Evolutionary conservation across 2,888 invertebrate species (phyloP).

Genomic region (Eledona agricola): DNA sequence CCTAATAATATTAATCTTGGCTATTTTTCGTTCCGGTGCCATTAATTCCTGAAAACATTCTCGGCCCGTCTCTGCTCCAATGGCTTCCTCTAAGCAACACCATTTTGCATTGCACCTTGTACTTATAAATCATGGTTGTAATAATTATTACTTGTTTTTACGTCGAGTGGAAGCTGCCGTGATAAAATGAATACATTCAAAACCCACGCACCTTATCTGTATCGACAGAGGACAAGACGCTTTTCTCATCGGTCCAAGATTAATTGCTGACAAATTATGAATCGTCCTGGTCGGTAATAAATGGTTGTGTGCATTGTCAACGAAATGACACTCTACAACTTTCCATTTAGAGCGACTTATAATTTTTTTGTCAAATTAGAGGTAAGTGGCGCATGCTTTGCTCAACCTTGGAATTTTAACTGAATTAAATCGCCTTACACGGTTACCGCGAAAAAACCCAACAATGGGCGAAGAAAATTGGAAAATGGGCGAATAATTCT

Average conservation of each 20-base stretch:
- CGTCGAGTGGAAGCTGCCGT: slow-evolving; percentile 3
- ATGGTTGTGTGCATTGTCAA: slow-evolving; percentile 2
- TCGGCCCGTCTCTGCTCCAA: background rate
- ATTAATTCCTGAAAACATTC: too few relatives aligned
- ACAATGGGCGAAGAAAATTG: too few relatives aligned
- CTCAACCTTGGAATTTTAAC: too few relatives aligned
- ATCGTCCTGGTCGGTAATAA: slow-evolving; percentile 5
- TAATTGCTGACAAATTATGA: slow-evolving; percentile 16
- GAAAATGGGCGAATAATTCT: too few relatives aligned
- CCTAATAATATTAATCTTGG: background rate
- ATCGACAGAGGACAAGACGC: slow-evolving; percentile 1
- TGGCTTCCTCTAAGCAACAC: slow-evolving; percentile 3
- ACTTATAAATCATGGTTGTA: slow-evolving; percentile 13
- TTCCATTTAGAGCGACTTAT: slow-evolving; percentile 11
- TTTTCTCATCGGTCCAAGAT: slow-evolving; percentile 1
- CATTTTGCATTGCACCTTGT: slow-evolving; percentile 4
- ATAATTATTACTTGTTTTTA: slow-evolving; percentile 20
- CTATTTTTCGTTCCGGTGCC: slow-evolving; percentile 1
- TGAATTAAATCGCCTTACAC: too few relatives aligned
- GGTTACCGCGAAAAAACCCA: too few relatives aligned
- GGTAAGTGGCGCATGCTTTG: background rate
- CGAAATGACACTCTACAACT: background rate
- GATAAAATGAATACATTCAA: slow-evolving; percentile 21
- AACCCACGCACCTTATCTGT: slow-evolving; percentile 15
- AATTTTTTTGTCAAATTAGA: slow-evolving; percentile 9